Base-by-base conservation (phyloP, 1,140 invertebrate species). In the Polypedilum pembai region DNA sequence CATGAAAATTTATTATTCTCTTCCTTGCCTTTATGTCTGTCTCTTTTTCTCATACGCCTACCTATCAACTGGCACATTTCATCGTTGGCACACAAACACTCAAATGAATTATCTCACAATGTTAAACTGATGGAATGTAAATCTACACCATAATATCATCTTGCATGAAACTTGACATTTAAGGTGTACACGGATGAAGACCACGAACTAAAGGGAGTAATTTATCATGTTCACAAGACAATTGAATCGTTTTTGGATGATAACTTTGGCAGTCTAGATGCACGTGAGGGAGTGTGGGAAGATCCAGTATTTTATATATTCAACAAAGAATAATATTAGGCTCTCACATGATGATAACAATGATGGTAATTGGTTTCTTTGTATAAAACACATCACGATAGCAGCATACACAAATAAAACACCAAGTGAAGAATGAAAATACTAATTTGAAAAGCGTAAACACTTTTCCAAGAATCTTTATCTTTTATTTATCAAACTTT, bases 231-330 rank as follows among this genome's bases (percentile, higher is more conserved):
- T 15, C 92, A 93, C 82, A 87, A 87, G 78, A 88, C 91, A 1
- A 90, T 95, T 86, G 92, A 94, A 80, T 87, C 90, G 77, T 96
- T 94, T 83, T 89, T 95, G 79, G 89, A 91, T 78, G 90, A 92
- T 74, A 92, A 91, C 79, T 93, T 93, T 79, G 90, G 89, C 3
- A 88, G 89, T 21, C 84, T 88, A 45, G 88, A 90, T 73, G 84
- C 89, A 56, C 88, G 88, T 40, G 90, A 91, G 77, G 24, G 24
- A 33, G 65, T 21, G 17, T 92, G 89, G 89, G 89, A 91, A 18
- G 65, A 69, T 77, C 78, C 17, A 77, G 78, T 74, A 79, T 81
- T 77, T 80, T 81, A 69, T 18, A 69, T 69, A 20, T 69, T 69
- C 20, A 69, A 69, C 20, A 69, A 69, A 18, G 65, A 69, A 69